phyloP scores from a whole-genome alignment of 2,888 invertebrate genomes.

The Oxyteleia sp. region DNA sequence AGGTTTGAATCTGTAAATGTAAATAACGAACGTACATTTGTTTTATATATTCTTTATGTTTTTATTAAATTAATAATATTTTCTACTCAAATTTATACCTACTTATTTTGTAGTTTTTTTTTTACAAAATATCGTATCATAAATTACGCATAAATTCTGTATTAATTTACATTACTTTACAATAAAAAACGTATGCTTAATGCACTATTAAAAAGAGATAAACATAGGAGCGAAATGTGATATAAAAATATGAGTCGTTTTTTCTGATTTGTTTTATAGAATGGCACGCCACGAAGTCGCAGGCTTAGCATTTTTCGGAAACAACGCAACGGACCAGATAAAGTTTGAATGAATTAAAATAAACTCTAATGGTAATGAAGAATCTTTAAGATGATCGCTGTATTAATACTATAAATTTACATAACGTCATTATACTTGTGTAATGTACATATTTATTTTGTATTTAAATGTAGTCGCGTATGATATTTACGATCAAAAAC shows the following conservation, averaged over 20 bases:
- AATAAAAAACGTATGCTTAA: slow-evolving; percentile 27
- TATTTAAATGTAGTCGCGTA: not conserved
- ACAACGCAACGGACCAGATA: slow-evolving; percentile 12
- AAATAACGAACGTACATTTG: not conserved
- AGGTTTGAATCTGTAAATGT: slow-evolving; percentile 77
- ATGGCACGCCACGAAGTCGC: slow-evolving; percentile 18
- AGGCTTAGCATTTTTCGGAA: slow-evolving; percentile 23
- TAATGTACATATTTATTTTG: slow-evolving; percentile 3
- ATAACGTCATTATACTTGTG: not conserved
- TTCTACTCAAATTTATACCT: slow-evolving; percentile 14
- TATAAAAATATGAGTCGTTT: not conserved
- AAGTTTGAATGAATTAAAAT: not conserved
- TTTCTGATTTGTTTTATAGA: slow-evolving; percentile 26
- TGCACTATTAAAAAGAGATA: slow-evolving; percentile 1
- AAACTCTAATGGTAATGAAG: slow-evolving; percentile 1
- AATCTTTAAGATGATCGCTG: not conserved
- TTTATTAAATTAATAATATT: slow-evolving; percentile 50
- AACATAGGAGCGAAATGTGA: slow-evolving; percentile 24
- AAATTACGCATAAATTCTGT: slow-evolving; percentile 37
- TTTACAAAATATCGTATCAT: slow-evolving; percentile 27
- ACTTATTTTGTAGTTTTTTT: slow-evolving; percentile 18
- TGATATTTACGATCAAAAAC: not conserved
- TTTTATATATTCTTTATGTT: slow-evolving; percentile 7
- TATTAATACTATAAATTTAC: not conserved
- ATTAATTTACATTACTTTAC: slow-evolving; percentile 53